Base-by-base conservation (phyloP, 92 coral and sea anemone species). In the Paragorgia papillata region DNA sequence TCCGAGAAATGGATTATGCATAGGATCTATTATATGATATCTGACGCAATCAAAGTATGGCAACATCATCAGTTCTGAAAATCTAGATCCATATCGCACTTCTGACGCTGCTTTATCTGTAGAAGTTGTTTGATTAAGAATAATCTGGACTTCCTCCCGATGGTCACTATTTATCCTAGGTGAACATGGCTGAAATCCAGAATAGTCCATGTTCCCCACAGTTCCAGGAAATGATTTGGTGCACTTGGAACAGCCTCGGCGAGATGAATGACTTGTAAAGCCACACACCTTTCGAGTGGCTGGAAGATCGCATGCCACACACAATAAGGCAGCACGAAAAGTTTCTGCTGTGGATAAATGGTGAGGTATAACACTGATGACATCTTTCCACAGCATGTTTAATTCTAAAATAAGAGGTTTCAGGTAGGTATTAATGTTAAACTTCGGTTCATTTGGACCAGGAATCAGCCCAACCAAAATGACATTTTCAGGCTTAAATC, bases 251-350 rank as follows among this genome's bases (percentile, higher is more conserved):
- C 86, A 89, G n/a, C 94, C 90, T 43, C 55, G 67, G 27, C 18
- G 15, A 15, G 87, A 59, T 34, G 29, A 32, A 40, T 83, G 74
- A 8, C 75, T 77, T n/a, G 79, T 75, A 37, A 90, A 90, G 0
- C 91, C 96, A 76, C 91, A 80, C 7, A 90, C 87, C 53, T 90
- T 84, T 4, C 95, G 53, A 27, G 86, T 79, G 1, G 90, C 93
- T 35, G 93, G 93, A 9, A 89, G 67, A 41, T 89, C 90, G 56
- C 90, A 89, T 26, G 87, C 92, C 54, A 88, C 57, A 54, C 92
- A 88, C 20, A 78, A 70, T 54, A 85, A 66, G 51, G 82, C 86
- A 30, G 67, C 85, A 51, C 65, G 69, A 21, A 69, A 17, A 26
- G 51, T 61, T 39, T 53, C 48, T 25, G 3, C 15, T 12, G 27